These are phyloP conservation scores for Homalodisca vitripennis DNA, from an alignment of 1,140 invertebrate species.

Conservation along the genomic window DNA sequence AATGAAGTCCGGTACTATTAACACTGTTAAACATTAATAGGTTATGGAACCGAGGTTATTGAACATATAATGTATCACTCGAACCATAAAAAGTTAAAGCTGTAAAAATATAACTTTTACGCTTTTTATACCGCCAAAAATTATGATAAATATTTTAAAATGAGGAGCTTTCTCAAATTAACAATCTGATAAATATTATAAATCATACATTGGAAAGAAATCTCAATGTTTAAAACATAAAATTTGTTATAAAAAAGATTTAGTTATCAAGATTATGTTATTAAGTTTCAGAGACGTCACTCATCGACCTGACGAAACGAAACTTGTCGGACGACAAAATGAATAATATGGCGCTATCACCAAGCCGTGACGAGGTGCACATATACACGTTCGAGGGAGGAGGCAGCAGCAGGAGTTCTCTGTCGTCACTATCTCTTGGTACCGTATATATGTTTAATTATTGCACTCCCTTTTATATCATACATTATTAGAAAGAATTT, in stretches of 20 bases:
- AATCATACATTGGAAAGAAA: neutral
- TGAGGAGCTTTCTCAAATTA: neutral
- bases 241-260: neutral
- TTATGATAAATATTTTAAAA: neutral
- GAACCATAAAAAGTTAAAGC: too few species aligned
- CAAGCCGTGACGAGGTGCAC: neutral
- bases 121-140: neutral
- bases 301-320: constrained; percentile 6
- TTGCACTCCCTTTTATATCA: too few species aligned
- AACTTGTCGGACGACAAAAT: neutral
- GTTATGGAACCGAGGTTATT: too few species aligned
- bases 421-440: constrained; percentile 9
- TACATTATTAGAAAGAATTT: too few species aligned
- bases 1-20: too few species aligned
- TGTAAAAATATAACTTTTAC: neutral
- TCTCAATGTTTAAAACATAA: neutral
- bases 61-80: too few species aligned
- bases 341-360: neutral
- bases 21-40: too few species aligned
- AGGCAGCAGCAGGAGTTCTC: neutral
- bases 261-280: neutral
- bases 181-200: neutral
- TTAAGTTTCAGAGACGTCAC: constrained; percentile 17
- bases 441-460: too few species aligned
- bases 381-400: constrained; percentile 14